Conservation (phyloP, 2,113 vertebrate species). For the Pseudorectes ferrugineus region DNA sequence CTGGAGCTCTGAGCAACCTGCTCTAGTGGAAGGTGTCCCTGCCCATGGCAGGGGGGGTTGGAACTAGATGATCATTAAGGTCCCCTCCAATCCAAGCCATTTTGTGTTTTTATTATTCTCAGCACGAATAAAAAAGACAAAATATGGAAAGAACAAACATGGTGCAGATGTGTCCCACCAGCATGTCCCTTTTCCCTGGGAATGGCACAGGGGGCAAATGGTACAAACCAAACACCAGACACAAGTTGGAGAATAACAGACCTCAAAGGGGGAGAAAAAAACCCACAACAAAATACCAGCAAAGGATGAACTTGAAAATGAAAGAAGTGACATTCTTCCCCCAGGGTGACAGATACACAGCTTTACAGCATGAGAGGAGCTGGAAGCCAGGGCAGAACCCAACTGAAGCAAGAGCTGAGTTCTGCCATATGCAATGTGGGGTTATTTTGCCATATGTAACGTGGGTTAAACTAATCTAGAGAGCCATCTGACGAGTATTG, state of each 20-base stretch:
- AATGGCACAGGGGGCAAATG: neutral
- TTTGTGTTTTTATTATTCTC: neutral
- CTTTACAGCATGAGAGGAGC: rapidly evolving
- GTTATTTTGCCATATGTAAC: neutral
- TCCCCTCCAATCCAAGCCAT: neutral
- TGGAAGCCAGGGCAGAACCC: neutral
- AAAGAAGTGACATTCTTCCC: neutral
- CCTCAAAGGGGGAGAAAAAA: neutral
- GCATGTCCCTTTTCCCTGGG: rapidly evolving
- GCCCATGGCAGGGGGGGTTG: neutral
- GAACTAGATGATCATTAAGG: neutral
- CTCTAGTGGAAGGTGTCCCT: neutral
- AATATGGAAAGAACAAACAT: rapidly evolving
- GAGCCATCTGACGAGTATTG: neutral
- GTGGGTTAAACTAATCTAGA: neutral
- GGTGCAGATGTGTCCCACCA: neutral
- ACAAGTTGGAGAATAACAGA: neutral
- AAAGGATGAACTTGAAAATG: neutral
- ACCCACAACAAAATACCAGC: rapidly evolving
- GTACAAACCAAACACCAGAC: neutral
- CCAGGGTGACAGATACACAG: neutral
- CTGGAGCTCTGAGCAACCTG: neutral
- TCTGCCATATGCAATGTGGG: rapidly evolving
- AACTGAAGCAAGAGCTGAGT: neutral
- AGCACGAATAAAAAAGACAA: neutral